Evolutionary conservation across 2,888 invertebrate species (phyloP).

Genomic region (Andrena bucephala): DNA sequence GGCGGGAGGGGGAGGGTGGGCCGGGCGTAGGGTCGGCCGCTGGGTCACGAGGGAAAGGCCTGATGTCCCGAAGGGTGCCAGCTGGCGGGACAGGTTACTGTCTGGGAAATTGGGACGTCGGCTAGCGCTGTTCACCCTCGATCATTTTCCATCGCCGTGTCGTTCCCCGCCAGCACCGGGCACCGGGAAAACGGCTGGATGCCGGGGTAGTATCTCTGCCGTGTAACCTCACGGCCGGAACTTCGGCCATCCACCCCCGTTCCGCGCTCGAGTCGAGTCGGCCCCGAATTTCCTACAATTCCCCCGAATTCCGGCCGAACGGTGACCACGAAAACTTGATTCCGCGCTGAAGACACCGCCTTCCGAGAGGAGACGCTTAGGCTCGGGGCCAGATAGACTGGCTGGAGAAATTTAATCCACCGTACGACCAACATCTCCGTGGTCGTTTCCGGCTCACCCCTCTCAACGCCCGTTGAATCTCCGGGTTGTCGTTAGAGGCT

Average conservation of each 20-base stretch:
- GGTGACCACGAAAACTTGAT: conserved; percentile 48
- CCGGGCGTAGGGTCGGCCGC: conserved; percentile 12
- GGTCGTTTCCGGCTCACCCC: too few relatives aligned
- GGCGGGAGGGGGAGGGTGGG: background rate
- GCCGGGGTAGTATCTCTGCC: conserved; percentile 6
- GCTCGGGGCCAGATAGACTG: too few relatives aligned
- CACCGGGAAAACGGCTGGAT: conserved; percentile 18
- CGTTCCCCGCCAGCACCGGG: conserved; percentile 36
- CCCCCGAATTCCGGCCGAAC: conserved; percentile 2
- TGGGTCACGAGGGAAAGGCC: conserved; percentile 65
- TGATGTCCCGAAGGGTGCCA: conserved; percentile 77
- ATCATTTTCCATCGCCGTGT: conserved; percentile 71
- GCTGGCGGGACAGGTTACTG: conserved; percentile 80
- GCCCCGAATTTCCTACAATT: conserved; percentile 43
- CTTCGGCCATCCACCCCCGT: background rate
- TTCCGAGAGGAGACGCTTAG: background rate
- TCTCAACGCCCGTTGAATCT: too few relatives aligned
- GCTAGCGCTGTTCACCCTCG: conserved; percentile 63
- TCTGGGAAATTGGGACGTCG: conserved; percentile 80
- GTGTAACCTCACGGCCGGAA: conserved; percentile 22
- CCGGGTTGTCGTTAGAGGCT: too few relatives aligned
- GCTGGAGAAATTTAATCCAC: too few relatives aligned
- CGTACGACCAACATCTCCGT: too few relatives aligned
- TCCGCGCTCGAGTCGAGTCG: conserved; percentile 11
- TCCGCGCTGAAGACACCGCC: conserved; percentile 15